Conservation (phyloP, 2,113 vertebrate species). For the Morone saxatilis region DNA sequence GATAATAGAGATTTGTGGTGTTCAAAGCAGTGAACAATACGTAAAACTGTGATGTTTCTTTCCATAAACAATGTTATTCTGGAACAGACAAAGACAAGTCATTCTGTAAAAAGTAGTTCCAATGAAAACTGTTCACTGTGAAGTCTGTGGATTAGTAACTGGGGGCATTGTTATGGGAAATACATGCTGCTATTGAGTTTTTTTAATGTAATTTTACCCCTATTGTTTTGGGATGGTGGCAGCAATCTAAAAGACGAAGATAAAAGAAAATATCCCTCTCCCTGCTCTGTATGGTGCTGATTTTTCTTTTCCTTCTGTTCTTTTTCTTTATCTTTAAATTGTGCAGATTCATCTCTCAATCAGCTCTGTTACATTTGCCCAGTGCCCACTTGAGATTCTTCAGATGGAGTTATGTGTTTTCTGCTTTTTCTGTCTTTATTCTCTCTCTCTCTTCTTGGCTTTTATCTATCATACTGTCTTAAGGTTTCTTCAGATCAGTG, state of each 20-base stretch:
- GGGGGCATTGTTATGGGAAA: neutral
- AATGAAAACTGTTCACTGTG: neutral
- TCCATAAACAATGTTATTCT: too few relatives aligned
- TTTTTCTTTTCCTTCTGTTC: neutral
- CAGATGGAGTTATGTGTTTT: neutral
- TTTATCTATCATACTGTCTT: slow-evolving; percentile 7
- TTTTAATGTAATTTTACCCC: neutral
- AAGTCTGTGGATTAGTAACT: neutral
- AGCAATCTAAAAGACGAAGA: neutral
- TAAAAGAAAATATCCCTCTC: neutral
- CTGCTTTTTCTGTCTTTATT: neutral
- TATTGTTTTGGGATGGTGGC: neutral
- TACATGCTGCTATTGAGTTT: neutral
- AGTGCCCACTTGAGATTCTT: neutral
- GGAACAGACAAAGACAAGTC: neutral
- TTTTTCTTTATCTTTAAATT: neutral
- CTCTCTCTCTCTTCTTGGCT: neutral
- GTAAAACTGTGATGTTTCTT: too few relatives aligned
- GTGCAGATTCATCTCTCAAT: neutral
- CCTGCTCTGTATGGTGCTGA: neutral
- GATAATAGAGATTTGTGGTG: too few relatives aligned
- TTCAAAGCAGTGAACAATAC: too few relatives aligned
- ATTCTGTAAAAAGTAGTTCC: neutral
- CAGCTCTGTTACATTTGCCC: neutral
- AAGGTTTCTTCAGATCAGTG: neutral